Base-by-base conservation (phyloP, 2,888 invertebrate genomes). In the Hirtodrosophila duncani region DNA sequence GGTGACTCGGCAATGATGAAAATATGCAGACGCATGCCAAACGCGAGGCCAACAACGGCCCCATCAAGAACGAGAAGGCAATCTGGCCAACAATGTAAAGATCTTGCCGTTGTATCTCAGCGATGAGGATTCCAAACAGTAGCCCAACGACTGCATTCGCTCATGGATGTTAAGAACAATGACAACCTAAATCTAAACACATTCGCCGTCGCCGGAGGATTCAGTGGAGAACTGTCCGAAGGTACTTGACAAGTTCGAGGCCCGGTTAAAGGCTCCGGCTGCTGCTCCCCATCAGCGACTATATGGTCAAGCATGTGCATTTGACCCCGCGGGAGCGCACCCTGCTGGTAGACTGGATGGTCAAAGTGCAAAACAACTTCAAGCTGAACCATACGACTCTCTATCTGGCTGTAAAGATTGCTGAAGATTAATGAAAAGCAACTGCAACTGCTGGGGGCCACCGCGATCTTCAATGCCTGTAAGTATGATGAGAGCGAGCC, bases 311-410 rank as follows among this genome's bases (percentile, higher is more conserved):
- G 14, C 97, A 98, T 88, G 88, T 91, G 9, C 91, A 93, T 63
- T 88, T 99, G 46, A 93, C 94, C 0, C 89, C 90, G 24, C 93
- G 93, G 91, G 98, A 98, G 96, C 90, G 99, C 36, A 92, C 97
- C 0, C 90, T 98, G 13, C 90, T 99, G 2, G 93, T 99, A 0
- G 99, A 99, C 88, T 99, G 99, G 99, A 94, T 99, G 94, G 98
- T 99, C 29, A 98, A 99, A 85, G 94, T 98, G 7, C 98, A 98
- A 88, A 96, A 97, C 87, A 94, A 93, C 61, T 99, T 99, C 85
- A 99, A 99, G 87, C 89, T 99, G 21, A 99, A 99, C 88, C 99
- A 99, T 83, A 99, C 99, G 88, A 99, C 99, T 0, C 88, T 99
- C 4, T 99, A 99, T 87, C 89, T 98, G 84, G 97, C 96, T 14